Evolutionary conservation across 2,797 vertebrate species (phyloP).

Genomic region (Apogon talboti): DNA sequence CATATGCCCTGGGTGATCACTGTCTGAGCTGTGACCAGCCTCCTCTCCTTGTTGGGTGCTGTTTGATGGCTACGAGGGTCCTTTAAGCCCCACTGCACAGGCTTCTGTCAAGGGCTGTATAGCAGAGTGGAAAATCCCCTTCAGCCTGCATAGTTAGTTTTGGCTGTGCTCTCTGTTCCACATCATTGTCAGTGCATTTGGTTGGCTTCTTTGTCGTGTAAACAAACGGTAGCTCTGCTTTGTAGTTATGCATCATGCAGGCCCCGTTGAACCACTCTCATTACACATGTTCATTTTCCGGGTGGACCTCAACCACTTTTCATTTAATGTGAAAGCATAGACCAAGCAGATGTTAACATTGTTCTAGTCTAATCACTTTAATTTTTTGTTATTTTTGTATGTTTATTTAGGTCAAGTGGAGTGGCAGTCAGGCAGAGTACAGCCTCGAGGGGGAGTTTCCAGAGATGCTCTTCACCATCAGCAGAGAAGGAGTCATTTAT

Average conservation of each 20-base stretch:
- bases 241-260: constrained; percentile 37
- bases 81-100: constrained; percentile 71
- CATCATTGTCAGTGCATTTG: constrained; percentile 70
- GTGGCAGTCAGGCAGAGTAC: constrained; percentile 81
- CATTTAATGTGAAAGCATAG: background rate
- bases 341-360: background rate
- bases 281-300: background rate
- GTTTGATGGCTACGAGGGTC: constrained; percentile 64
- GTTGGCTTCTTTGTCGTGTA: constrained; percentile 67
- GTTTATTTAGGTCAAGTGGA: constrained; percentile 84
- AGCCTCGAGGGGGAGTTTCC: constrained; percentile 84
- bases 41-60: constrained; percentile 88
- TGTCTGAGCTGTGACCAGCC: constrained; percentile 61
- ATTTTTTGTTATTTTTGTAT: constrained; percentile 28
- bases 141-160: constrained; percentile 72
- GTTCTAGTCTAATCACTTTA: background rate
- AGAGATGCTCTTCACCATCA: constrained; percentile 84
- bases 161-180: constrained; percentile 74
- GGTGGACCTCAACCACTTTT: background rate
- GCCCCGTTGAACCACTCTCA: constrained; percentile 3
- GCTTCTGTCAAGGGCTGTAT: constrained; percentile 71
- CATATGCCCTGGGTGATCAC: constrained; percentile 65
- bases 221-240: constrained; percentile 63
- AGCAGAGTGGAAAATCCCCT: constrained; percentile 83
- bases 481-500: constrained; percentile 82